phyloP scores from a whole-genome alignment of 2,888 invertebrate species.

The Dyspetes luteomarginatus region DNA sequence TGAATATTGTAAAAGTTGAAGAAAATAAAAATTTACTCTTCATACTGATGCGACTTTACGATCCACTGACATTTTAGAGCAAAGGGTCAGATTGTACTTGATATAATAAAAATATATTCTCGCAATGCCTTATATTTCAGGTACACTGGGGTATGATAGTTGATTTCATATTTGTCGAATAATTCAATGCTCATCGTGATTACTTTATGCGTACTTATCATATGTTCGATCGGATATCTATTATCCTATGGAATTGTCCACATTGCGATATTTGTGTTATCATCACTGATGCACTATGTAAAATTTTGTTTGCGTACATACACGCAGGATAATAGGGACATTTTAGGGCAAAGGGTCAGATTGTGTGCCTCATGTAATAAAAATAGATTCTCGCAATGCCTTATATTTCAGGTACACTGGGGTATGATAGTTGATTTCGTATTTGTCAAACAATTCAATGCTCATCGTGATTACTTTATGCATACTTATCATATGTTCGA shows the following conservation, averaged over 20 bases:
- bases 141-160: not conserved
- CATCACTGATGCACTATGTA: conserved; percentile 1
- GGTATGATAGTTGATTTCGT: too few species aligned
- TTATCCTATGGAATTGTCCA: conserved; percentile 23
- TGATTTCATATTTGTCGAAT: conserved; percentile 11
- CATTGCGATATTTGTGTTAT: conserved; percentile 33
- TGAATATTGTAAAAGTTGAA: conserved; percentile 3
- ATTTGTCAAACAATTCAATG: too few species aligned
- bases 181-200: not conserved
- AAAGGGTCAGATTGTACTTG: not conserved
- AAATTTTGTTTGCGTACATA: conserved; percentile 3
- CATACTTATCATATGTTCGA: too few species aligned
- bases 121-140: not conserved
- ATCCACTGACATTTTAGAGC: not conserved
- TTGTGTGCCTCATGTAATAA: too few species aligned
- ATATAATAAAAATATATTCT: not conserved
- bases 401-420: too few species aligned
- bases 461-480: too few species aligned
- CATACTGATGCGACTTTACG: conserved; percentile 15
- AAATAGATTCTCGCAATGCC: too few species aligned
- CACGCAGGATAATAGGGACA: too few species aligned
- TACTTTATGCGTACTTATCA: not conserved
- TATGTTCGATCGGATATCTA: conserved; percentile 38
- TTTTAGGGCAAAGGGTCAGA: too few species aligned
- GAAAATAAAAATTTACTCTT: not conserved